A percentile compares a stretch with the other conserved stretches of the same genome.
phyloP scores from a whole-genome alignment of 2,888 invertebrate species.

The Flexamia atlantica region DNA sequence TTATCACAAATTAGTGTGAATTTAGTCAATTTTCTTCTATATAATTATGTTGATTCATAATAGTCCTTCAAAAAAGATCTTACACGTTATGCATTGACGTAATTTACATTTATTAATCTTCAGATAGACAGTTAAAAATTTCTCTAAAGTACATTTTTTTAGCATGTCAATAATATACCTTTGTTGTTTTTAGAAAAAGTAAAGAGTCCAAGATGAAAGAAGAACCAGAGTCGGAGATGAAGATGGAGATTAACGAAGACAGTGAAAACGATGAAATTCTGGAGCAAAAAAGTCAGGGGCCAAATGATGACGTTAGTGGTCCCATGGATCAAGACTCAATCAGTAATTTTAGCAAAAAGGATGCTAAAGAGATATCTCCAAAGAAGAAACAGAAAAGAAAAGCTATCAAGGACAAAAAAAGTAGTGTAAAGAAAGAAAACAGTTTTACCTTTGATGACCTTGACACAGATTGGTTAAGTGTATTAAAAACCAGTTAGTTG shows the following conservation, averaged over 20 bases:
- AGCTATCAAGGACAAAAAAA: constrained; percentile 26
- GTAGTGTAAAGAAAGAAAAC: background rate
- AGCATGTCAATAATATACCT: too few species aligned
- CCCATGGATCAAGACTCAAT: background rate
- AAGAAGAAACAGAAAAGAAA: constrained; percentile 38
- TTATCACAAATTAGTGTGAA: too few species aligned
- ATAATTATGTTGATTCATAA: too few species aligned
- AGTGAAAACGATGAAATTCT: background rate
- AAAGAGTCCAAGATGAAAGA: constrained; percentile 14
- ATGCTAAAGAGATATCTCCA: background rate
- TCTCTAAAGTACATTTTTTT: background rate
- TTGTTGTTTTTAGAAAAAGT: constrained; percentile 13
- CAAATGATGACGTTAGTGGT: background rate
- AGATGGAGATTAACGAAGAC: constrained; percentile 48
- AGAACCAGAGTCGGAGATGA: background rate
- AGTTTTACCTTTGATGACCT: constrained; percentile 53
- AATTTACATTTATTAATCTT: too few species aligned
- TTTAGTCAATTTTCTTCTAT: too few species aligned
- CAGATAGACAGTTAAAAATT: constrained; percentile 66
- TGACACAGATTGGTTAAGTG: constrained; percentile 49
- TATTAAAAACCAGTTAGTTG: constrained; percentile 32
- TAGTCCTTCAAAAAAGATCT: too few species aligned
- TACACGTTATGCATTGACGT: too few species aligned
- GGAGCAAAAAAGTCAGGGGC: background rate
- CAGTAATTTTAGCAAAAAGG: background rate